Conservation (phyloP, 2,888 invertebrate genomes). For the Ochropleura plecta region DNA sequence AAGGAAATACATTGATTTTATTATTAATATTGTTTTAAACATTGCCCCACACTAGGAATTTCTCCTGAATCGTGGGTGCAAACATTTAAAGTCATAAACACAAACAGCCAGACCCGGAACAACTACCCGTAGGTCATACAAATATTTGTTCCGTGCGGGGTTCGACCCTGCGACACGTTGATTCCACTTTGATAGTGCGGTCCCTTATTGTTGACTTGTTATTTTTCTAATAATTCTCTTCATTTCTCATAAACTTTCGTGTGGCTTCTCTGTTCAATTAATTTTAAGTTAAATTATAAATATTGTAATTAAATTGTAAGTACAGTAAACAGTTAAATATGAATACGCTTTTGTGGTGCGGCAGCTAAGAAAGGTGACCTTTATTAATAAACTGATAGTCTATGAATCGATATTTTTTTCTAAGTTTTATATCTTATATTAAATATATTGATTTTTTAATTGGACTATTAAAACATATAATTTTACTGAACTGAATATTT, state of each 20-base stretch:
- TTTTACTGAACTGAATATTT: conserved; percentile 24
- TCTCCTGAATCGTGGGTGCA: too few relatives aligned
- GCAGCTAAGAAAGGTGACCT: conserved; percentile 57
- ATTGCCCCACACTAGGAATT: too few relatives aligned
- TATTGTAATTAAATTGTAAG: conserved; percentile 61
- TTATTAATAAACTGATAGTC: conserved; percentile 22
- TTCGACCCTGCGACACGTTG: too few relatives aligned
- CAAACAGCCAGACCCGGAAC: too few relatives aligned
- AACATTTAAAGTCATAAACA: too few relatives aligned
- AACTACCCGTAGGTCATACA: too few relatives aligned
- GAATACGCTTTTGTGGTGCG: conserved; percentile 66
- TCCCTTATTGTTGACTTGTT: conserved; percentile 9
- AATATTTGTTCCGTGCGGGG: too few relatives aligned
- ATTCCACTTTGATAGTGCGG: neutral
- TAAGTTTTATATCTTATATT: conserved; percentile 21
- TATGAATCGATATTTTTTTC: conserved; percentile 25
- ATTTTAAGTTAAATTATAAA: conserved; percentile 18
- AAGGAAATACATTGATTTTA: too few relatives aligned
- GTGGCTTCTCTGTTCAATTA: conserved; percentile 47
- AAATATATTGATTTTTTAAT: conserved; percentile 21
- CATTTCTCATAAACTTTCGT: neutral
- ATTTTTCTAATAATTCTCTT: conserved; percentile 7
- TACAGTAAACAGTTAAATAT: conserved; percentile 47
- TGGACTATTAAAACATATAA: neutral
- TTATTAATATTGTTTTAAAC: neutral